phyloP scores from a whole-genome alignment of 2,888 invertebrate genomes.

The Zele albiditarsus region DNA sequence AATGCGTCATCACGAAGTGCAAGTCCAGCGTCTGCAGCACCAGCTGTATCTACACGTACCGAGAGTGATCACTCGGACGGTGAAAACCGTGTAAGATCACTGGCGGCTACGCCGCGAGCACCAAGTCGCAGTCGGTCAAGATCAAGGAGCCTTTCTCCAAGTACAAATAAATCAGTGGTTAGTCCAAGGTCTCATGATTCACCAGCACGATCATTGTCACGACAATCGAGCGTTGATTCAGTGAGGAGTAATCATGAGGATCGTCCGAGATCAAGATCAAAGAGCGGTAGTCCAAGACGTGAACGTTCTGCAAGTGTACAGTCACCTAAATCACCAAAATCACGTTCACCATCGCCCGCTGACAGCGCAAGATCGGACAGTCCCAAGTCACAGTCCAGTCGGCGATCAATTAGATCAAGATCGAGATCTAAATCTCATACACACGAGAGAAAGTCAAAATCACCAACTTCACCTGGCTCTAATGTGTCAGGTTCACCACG shows the following conservation, averaged over 20 bases:
- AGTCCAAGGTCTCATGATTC: slow-evolving; percentile 59
- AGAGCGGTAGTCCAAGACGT: slow-evolving; percentile 61
- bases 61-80: slow-evolving; percentile 61
- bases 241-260: slow-evolving; percentile 59
- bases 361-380: slow-evolving; percentile 63
- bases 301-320: slow-evolving; percentile 64
- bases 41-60: slow-evolving; percentile 71
- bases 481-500: slow-evolving; percentile 54
- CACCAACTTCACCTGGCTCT: slow-evolving; percentile 59
- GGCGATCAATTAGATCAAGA: slow-evolving; percentile 44
- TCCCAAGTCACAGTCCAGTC: slow-evolving; percentile 61
- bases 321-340: slow-evolving; percentile 61
- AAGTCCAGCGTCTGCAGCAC: slow-evolving; percentile 70
- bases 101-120: slow-evolving; percentile 54
- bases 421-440: slow-evolving; percentile 63
- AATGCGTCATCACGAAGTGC: slow-evolving; percentile 70
- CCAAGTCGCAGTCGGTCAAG: slow-evolving; percentile 55
- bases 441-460: slow-evolving; percentile 62
- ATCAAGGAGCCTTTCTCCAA: slow-evolving; percentile 61
- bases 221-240: slow-evolving; percentile 64
- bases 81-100: slow-evolving; percentile 56
- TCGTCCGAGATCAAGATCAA: slow-evolving; percentile 5
- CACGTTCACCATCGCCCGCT: slow-evolving; percentile 59
- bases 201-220: slow-evolving; percentile 62
- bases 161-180: slow-evolving; percentile 56